Evolutionary conservation across 2,113 vertebrate species (phyloP).

Genomic region (Triplophysa siluroides): DNA sequence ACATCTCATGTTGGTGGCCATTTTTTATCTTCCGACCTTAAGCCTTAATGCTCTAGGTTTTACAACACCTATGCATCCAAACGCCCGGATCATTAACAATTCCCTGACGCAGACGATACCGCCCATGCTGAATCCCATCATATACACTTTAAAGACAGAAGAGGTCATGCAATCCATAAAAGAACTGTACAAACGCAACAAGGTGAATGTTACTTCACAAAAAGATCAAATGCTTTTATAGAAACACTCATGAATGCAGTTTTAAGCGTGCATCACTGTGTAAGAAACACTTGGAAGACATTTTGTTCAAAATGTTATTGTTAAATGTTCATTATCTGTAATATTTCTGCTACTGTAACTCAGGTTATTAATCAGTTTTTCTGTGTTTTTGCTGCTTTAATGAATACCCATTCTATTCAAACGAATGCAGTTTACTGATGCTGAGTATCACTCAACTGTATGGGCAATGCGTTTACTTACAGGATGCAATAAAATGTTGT

Average conservation of each 20-base stretch:
- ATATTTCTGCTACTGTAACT: no score
- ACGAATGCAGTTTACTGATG: no score
- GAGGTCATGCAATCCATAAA: slow-evolving; percentile 40
- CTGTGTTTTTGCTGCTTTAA: no score
- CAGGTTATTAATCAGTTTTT: no score
- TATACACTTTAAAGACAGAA: slow-evolving; percentile 43
- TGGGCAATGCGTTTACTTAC: no score
- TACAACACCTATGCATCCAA: neutral
- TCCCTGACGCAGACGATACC: slow-evolving; percentile 27
- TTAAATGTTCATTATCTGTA: no score
- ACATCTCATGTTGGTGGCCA: slow-evolving; percentile 26
- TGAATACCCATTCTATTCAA: no score
- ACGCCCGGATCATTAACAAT: slow-evolving; percentile 26
- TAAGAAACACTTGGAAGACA: no score
- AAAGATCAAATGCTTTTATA: neutral
- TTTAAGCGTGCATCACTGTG: neutral
- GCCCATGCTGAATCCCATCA: slow-evolving; percentile 44
- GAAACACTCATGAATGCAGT: slow-evolving; percentile 38
- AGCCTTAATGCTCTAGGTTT: neutral
- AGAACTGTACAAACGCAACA: slow-evolving; percentile 31
- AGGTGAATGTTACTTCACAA: neutral
- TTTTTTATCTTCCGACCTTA: slow-evolving; percentile 41
- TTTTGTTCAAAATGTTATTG: no score
- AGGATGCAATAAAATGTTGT: no score
- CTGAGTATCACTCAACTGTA: no score